Conservation (phyloP, 1,140 invertebrate species). For the Hylaeus anthracinus region DNA sequence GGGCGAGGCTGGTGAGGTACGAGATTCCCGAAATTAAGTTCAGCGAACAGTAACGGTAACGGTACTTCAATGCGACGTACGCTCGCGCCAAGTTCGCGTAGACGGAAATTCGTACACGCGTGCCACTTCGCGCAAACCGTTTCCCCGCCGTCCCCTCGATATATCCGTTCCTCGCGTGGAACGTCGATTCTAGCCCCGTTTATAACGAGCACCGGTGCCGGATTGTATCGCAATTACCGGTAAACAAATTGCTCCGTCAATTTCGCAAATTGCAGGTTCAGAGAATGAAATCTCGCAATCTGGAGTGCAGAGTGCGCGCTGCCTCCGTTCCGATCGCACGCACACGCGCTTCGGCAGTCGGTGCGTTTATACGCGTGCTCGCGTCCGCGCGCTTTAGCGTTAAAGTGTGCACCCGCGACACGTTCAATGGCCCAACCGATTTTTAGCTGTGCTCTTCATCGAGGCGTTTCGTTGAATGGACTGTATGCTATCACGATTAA, state of each 20-base stretch:
- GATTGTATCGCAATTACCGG: conserved; percentile 73
- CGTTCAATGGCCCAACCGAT: no score
- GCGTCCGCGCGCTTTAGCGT: conserved; percentile 30
- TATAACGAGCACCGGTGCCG: conserved; percentile 59
- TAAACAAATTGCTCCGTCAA: conserved; percentile 75
- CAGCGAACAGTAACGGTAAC: conserved; percentile 18
- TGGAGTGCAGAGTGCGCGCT: conserved; percentile 57
- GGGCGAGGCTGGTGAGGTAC: background rate
- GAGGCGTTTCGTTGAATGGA: no score
- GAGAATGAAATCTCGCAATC: conserved; percentile 74
- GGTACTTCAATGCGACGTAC: conserved; percentile 7
- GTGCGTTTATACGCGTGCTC: conserved; percentile 48
- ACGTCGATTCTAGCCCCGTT: conserved; percentile 59
- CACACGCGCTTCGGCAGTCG: conserved; percentile 36
- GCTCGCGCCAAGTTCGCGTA: background rate
- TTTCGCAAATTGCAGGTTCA: conserved; percentile 74
- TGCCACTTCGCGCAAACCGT: conserved; percentile 18
- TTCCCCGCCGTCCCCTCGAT: background rate
- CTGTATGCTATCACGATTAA: no score
- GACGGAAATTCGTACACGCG: conserved; percentile 11
- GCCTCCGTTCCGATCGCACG: conserved; percentile 59
- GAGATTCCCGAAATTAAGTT: conserved; percentile 31
- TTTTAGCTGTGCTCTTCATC: no score
- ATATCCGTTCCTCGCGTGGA: conserved; percentile 32
- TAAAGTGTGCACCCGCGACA: background rate